Conservation (phyloP, 2,888 invertebrate species). For the Yponomeuta evonymella region DNA sequence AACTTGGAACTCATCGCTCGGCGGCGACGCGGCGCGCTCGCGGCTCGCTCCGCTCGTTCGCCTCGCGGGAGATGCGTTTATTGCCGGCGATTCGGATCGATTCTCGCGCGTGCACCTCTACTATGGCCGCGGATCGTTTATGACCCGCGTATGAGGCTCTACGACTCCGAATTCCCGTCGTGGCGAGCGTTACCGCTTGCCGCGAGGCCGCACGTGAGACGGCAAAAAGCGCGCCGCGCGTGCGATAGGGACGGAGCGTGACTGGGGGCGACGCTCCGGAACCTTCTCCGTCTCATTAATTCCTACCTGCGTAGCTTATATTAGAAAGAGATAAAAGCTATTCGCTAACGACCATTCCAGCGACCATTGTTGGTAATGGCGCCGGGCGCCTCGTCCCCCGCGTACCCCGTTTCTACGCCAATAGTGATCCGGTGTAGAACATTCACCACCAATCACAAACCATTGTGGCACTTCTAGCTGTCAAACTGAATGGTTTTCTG, state of each 20-base stretch:
- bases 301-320: constrained; percentile 73
- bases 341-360: constrained; percentile 72
- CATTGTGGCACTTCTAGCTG: constrained; percentile 75
- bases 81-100: constrained; percentile 76
- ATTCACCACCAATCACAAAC: constrained; percentile 77
- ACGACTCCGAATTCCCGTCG: constrained; percentile 88
- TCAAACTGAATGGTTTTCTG: constrained; percentile 68
- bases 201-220: constrained; percentile 69
- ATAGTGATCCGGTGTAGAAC: constrained; percentile 74
- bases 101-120: constrained; percentile 77
- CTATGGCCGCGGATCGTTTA: constrained; percentile 87
- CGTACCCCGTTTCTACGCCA: constrained; percentile 64
- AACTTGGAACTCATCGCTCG: constrained; percentile 97
- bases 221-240: constrained; percentile 67
- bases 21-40: constrained; percentile 64
- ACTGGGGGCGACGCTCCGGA: constrained; percentile 55
- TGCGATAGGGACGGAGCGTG: constrained; percentile 52
- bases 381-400: constrained; percentile 64
- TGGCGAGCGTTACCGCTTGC: constrained; percentile 73
- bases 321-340: constrained; percentile 77
- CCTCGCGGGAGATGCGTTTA: constrained; percentile 74
- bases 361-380: constrained; percentile 75
- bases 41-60: constrained; percentile 44
- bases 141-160: constrained; percentile 90
- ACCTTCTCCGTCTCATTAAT: constrained; percentile 74